Conservation (phyloP, 23 tunicate genomes). For the Ascidia mentula region DNA sequence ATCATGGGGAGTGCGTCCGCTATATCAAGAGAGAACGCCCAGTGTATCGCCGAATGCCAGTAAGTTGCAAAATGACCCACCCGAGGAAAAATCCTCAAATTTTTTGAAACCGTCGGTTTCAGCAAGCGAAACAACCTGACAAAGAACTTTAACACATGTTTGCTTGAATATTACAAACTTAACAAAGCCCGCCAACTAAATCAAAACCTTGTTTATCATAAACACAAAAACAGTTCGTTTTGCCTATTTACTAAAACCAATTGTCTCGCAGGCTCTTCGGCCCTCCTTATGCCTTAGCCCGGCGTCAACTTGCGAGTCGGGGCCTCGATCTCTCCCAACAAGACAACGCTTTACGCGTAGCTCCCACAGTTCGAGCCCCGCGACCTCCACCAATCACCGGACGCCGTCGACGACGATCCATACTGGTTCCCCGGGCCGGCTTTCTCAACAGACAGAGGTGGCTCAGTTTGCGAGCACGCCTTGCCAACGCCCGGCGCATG, state of each 20-base stretch:
- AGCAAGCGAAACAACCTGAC: too few species aligned
- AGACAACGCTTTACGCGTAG: not conserved
- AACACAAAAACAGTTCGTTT: not conserved
- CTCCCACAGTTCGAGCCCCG: not conserved
- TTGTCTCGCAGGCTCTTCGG: not conserved
- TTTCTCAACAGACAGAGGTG: not conserved
- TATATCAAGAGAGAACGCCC: conserved; percentile 5
- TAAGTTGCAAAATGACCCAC: not conserved
- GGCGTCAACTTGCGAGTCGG: not conserved
- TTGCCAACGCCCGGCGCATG: not conserved
- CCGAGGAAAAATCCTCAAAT: not conserved
- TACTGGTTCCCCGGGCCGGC: not conserved
- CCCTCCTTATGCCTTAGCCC: not conserved
- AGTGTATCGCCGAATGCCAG: conserved; percentile 27
- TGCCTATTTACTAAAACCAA: not conserved
- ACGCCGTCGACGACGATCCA: not conserved
- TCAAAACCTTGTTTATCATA: too few species aligned
- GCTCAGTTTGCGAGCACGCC: not conserved
- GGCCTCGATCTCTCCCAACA: not conserved
- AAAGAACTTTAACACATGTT: too few species aligned
- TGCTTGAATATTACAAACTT: too few species aligned
- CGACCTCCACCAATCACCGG: not conserved
- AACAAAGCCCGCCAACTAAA: too few species aligned
- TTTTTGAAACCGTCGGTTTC: too few species aligned
- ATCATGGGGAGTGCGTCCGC: conserved; percentile 2